phyloP scores from a whole-genome alignment of 1,140 invertebrate species.

The Lepidurus couesii region DNA sequence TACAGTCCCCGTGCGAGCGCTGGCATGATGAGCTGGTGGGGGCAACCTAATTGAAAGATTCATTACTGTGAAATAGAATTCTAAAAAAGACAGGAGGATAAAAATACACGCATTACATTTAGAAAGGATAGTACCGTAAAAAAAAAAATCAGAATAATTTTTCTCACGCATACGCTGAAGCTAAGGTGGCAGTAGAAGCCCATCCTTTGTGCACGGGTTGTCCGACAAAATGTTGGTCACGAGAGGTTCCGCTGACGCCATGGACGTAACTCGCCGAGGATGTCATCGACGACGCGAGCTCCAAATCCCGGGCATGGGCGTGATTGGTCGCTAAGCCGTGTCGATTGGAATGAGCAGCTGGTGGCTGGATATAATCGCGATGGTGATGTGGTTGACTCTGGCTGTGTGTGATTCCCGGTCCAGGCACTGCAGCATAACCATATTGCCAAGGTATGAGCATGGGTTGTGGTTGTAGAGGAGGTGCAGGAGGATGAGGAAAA shows the following conservation, averaged over 20 bases:
- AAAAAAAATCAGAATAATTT: neutral
- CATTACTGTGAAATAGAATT: slow-evolving; percentile 27
- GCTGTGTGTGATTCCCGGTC: slow-evolving; percentile 27
- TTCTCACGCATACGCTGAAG: slow-evolving; percentile 31
- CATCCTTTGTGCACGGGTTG: slow-evolving; percentile 36
- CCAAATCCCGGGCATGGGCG: neutral
- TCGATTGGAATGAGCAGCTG: slow-evolving; percentile 51
- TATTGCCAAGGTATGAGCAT: slow-evolving; percentile 22
- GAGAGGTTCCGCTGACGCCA: slow-evolving; percentile 40
- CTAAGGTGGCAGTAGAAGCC: slow-evolving; percentile 34
- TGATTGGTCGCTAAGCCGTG: neutral
- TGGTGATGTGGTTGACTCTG: slow-evolving; percentile 23
- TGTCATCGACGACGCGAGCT: neutral
- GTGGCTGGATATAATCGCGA: slow-evolving; percentile 56
- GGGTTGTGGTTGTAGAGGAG: slow-evolving; percentile 10
- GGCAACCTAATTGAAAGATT: slow-evolving; percentile 60
- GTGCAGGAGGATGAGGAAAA: slow-evolving; percentile 17
- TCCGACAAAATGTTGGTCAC: slow-evolving; percentile 39
- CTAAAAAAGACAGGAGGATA: neutral
- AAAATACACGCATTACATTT: neutral
- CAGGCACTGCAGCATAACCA: slow-evolving; percentile 20
- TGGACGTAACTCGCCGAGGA: neutral
- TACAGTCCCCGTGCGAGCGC: slow-evolving; percentile 68
- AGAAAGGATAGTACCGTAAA: neutral
- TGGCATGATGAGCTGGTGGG: slow-evolving; percentile 71